Evolutionary conservation across 2,113 vertebrate species (phyloP).

Genomic region (Cephalopholis sonnerati): DNA sequence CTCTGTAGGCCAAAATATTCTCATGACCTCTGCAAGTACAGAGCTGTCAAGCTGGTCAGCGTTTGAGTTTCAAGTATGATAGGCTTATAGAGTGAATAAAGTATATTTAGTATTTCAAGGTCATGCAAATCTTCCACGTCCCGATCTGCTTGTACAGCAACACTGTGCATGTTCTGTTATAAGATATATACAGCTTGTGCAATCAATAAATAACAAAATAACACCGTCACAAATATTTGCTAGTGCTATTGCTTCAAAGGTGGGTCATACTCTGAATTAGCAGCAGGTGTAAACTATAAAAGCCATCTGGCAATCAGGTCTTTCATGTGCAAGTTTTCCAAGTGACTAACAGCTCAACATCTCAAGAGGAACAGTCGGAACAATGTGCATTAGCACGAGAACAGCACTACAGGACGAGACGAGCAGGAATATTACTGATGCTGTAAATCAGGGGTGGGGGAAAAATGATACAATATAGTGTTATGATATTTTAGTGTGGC

Average conservation of each 20-base stretch:
- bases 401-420: neutral
- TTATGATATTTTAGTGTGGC: no score
- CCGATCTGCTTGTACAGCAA: no score
- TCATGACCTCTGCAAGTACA: conserved; percentile 28
- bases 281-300: neutral
- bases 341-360: neutral
- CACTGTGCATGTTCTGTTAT: no score
- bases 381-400: neutral
- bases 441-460: neutral
- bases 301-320: neutral
- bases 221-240: neutral
- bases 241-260: neutral
- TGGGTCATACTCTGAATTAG: neutral
- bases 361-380: neutral
- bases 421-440: neutral
- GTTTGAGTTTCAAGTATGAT: neutral
- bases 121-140: neutral
- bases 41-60: neutral
- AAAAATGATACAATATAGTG: no score
- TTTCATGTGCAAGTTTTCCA: neutral
- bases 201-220: neutral
- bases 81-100: neutral
- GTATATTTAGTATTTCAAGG: neutral
- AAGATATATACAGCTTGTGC: neutral
- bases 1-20: neutral